phyloP scores from a whole-genome alignment of 2,797 vertebrate species.

The Enteromius mattozi region DNA sequence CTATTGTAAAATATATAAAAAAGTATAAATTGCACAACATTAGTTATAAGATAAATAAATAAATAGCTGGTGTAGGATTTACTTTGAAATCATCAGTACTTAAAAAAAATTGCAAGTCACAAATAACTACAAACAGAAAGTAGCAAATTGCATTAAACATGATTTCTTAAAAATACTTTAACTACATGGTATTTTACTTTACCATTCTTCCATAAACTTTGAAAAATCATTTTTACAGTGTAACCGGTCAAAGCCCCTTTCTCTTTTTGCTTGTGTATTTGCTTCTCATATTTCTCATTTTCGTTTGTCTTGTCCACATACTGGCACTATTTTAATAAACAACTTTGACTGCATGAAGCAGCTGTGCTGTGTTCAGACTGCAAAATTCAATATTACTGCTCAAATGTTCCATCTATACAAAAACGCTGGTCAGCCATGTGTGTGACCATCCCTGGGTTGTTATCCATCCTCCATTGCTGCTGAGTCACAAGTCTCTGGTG shows the following conservation, averaged over 20 bases:
- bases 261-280: neutral
- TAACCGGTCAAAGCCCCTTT: neutral
- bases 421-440: conserved; percentile 8
- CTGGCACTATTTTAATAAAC: neutral
- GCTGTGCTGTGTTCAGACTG: neutral
- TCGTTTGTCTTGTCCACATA: neutral
- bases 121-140: neutral
- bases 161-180: neutral
- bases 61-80: neutral
- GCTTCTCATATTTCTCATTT: neutral
- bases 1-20: neutral
- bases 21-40: neutral
- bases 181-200: neutral
- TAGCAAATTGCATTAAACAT: neutral
- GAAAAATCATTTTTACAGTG: neutral
- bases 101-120: neutral
- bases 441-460: conserved; percentile 5
- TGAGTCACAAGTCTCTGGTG: conserved; percentile 35
- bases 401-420: neutral
- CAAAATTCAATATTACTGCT: neutral
- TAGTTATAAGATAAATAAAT: too few species aligned
- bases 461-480: conserved; percentile 28
- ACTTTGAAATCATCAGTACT: neutral
- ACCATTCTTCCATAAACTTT: neutral
- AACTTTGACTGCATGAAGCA: neutral